Evolutionary conservation across 64 coral and sea anemone genomes (phyloP), one percentile per base, ranked within the genome.

Genomic region (Dendronephthya gigantea): DNA sequence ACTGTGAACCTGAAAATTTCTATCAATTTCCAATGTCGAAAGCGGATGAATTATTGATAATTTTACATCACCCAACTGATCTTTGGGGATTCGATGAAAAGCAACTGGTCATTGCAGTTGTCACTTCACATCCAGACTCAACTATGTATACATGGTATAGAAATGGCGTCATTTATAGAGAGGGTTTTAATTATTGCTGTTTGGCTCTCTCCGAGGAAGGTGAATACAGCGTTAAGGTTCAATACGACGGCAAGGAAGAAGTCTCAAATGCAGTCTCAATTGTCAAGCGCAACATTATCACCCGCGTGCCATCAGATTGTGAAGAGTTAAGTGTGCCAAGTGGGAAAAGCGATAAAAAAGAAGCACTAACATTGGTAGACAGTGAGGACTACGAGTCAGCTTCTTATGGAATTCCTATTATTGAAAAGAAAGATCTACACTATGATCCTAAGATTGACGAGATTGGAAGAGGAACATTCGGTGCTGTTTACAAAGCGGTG

Each of bases 141-240:
- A 7, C 55, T 23, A 62, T 62, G 55, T 62, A 22, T 62, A 62
- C 55, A 62, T 62, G 55, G 55, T 62, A 62, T 23, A 15, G 2
- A 62, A 62, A 62, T 62, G 55, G 55, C 41, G 11, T 45, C 41
- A 45, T 6, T 4, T 45, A 45, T 45, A 45, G 11, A 45, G 41
- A 45, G 11, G 83, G 83, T 28, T 28, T 31, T 1, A 84, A 84
- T 27, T 50, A 40, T 25, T 84, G 83, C 17, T 84, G 83, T 50
- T 50, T 84, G 22, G 83, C 48, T 31, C 15, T 31, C 35, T 49
- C 29, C 50, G 83, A 84, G 12, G 82, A 83, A 84, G 83, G 83
- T 22, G 47, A 48, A 31, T 84, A 84, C 47, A 84, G 83, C n/a
- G 83, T 84, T 13, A 84, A 84, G 31, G 83, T 84, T 16, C 45